These are phyloP conservation scores for Australoheros facetus DNA, from an alignment of 2,797 vertebrate genomes.

Conservation along the genomic window DNA sequence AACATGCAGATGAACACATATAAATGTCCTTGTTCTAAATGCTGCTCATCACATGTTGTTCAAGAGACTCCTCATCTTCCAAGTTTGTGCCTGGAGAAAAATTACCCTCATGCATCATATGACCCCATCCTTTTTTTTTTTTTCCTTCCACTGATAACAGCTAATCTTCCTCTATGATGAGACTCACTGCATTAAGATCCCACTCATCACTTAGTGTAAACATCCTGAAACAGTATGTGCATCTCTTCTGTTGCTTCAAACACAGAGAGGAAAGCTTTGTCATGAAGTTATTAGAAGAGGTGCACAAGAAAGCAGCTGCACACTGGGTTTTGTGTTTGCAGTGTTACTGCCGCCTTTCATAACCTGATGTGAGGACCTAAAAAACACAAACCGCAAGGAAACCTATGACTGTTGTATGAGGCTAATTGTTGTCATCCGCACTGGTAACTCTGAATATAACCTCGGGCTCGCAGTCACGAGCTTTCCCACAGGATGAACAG, in stretches of 20 bases:
- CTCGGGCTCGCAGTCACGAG: conserved; percentile 73
- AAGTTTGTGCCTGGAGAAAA: conserved; percentile 75
- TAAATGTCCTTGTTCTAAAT: conserved; percentile 75
- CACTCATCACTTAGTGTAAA: not conserved
- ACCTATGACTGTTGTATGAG: conserved; percentile 60
- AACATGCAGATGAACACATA: conserved; percentile 43
- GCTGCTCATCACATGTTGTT: conserved; percentile 82
- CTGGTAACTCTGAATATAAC: conserved; percentile 59
- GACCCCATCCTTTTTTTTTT: conserved; percentile 67
- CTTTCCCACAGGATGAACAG: conserved; percentile 61
- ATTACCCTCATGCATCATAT: conserved; percentile 80
- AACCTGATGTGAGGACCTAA: conserved; percentile 12
- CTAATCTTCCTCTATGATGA: conserved; percentile 25
- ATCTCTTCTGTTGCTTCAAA: not conserved
- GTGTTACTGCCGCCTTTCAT: conserved; percentile 19
- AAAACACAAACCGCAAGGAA: conserved; percentile 51
- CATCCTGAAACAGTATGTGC: not conserved
- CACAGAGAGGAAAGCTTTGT: not conserved
- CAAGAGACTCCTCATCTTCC: conserved; percentile 79
- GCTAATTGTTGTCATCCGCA: conserved; percentile 43
- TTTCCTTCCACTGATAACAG: conserved; percentile 58
- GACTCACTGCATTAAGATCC: conserved; percentile 12
- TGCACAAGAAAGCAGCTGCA: not conserved
- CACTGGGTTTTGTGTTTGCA: conserved; percentile 9
- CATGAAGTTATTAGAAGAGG: not conserved